Percentiles rank a stretch among this genome's conserved stretches.
Evolutionary conservation across 2,113 vertebrate species (phyloP).

Genomic region (Sylvia atricapilla): DNA sequence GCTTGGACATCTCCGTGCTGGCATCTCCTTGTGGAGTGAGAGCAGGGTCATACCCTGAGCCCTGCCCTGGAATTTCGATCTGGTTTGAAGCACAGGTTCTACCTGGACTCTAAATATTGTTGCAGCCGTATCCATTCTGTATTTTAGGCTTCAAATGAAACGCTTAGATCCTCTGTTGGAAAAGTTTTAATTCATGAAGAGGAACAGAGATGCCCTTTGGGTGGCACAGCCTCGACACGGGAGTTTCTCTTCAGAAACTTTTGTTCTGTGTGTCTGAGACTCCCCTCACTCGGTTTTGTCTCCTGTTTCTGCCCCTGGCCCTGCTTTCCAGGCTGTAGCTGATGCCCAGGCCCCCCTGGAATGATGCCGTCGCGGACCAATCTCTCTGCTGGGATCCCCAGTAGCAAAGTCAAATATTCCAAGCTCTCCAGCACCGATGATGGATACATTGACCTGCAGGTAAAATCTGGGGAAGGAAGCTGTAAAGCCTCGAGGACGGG

Average conservation of each 20-base stretch:
- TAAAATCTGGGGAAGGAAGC: not conserved
- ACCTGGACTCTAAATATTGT: not conserved
- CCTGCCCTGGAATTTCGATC: not conserved
- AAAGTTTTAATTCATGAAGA: not conserved
- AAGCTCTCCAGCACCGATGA: constrained; percentile 89
- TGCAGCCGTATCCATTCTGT: not conserved
- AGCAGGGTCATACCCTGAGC: not conserved
- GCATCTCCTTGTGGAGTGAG: not conserved
- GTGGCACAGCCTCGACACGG: not conserved
- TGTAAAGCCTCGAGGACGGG: fast-evolving
- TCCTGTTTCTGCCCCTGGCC: not conserved
- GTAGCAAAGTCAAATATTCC: constrained; percentile 90
- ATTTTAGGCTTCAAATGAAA: not conserved
- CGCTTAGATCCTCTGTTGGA: not conserved
- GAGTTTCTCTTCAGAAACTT: not conserved
- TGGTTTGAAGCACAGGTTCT: not conserved
- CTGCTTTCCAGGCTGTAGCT: constrained; percentile 37
- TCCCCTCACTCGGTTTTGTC: not conserved
- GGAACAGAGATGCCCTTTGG: not conserved
- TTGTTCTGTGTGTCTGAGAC: fast-evolving
- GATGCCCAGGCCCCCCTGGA: not conserved
- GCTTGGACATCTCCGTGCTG: not conserved
- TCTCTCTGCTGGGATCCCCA: constrained; percentile 75
- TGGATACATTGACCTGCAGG: constrained; percentile 97
- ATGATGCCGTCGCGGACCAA: constrained; percentile 87